Evolutionary conservation across 2,888 invertebrate species (phyloP).

Genomic region (Hanleya hanleyi): DNA sequence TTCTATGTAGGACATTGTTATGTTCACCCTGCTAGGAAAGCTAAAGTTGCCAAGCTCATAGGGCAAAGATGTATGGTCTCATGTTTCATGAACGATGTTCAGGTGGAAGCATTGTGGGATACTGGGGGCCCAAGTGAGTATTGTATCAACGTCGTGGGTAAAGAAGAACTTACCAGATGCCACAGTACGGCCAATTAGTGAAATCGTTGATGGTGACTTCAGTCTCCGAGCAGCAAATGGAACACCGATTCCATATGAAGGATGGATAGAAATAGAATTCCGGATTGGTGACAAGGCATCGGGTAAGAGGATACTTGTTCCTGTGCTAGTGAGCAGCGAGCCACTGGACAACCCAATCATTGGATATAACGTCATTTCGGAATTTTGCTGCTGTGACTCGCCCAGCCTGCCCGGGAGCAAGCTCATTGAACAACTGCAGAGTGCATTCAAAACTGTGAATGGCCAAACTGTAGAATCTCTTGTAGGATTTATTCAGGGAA

Average conservation of each 20-base stretch:
- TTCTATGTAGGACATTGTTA: not conserved
- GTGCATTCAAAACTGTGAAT: not conserved
- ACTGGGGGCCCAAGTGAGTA: constrained; percentile 5
- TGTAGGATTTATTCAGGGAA: not conserved
- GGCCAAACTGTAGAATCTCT: not conserved
- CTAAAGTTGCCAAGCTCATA: not conserved
- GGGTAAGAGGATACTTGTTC: not conserved
- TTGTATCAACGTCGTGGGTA: not conserved
- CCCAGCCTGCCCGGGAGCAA: not conserved
- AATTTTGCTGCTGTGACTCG: not conserved
- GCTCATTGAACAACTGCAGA: constrained; percentile 1
- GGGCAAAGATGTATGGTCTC: not conserved
- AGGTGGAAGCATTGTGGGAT: not conserved
- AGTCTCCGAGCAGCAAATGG: not conserved
- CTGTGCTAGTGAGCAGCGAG: not conserved
- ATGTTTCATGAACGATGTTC: not conserved
- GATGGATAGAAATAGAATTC: constrained; percentile 9
- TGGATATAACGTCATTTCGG: not conserved
- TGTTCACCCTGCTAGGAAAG: not conserved
- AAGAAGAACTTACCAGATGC: not conserved
- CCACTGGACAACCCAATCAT: not conserved
- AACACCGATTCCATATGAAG: not conserved
- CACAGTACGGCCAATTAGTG: not conserved
- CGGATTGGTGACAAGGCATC: not conserved
- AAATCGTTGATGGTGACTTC: not conserved